Percentiles rank a stretch among this genome's conserved stretches.
Conservation (phyloP, 2,797 vertebrate genomes). For the Fistularia tabacaria region DNA sequence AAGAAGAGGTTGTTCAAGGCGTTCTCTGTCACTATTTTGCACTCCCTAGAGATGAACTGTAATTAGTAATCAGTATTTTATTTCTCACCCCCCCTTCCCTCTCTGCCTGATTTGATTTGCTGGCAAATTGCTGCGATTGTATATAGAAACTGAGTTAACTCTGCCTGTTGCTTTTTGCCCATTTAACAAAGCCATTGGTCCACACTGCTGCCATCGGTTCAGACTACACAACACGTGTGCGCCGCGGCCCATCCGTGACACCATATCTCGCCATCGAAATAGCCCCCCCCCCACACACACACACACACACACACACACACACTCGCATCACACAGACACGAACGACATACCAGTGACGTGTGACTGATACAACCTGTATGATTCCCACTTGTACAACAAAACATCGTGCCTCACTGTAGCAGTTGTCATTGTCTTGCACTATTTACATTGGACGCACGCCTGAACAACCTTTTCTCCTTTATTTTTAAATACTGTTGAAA, state of each 20-base stretch:
- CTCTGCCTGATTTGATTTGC: slow-evolving; percentile 44
- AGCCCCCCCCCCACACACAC: slow-evolving; percentile 12
- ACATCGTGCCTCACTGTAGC: slow-evolving; percentile 87
- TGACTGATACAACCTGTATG: slow-evolving; percentile 24
- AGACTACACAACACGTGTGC: slow-evolving; percentile 40
- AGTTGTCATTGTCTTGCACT: slow-evolving; percentile 90
- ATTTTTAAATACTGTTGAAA: slow-evolving; percentile 88
- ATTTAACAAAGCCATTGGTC: slow-evolving; percentile 60
- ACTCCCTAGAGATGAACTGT: slow-evolving; percentile 74
- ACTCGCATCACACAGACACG: slow-evolving; percentile 8
- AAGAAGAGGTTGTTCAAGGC: slow-evolving; percentile 88
- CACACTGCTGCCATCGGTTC: slow-evolving; percentile 54
- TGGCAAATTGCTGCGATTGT: slow-evolving; percentile 55
- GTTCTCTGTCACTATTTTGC: slow-evolving; percentile 89
- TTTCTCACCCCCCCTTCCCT: slow-evolving; percentile 18
- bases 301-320: slow-evolving; percentile 11
- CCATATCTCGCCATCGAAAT: no score
- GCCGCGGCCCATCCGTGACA: slow-evolving; percentile 19
- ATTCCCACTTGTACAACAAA: slow-evolving; percentile 46
- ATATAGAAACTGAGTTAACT: slow-evolving; percentile 59
- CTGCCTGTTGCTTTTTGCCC: slow-evolving; percentile 56
- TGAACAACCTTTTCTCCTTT: slow-evolving; percentile 89
- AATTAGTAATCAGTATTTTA: slow-evolving; percentile 43
- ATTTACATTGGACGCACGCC: slow-evolving; percentile 87
- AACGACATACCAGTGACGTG: slow-evolving; percentile 12